Percentiles rank a stretch among this genome's conserved stretches.
phyloP scores from a whole-genome alignment of 2,113 vertebrate species.

The Phainopepla nitens region DNA sequence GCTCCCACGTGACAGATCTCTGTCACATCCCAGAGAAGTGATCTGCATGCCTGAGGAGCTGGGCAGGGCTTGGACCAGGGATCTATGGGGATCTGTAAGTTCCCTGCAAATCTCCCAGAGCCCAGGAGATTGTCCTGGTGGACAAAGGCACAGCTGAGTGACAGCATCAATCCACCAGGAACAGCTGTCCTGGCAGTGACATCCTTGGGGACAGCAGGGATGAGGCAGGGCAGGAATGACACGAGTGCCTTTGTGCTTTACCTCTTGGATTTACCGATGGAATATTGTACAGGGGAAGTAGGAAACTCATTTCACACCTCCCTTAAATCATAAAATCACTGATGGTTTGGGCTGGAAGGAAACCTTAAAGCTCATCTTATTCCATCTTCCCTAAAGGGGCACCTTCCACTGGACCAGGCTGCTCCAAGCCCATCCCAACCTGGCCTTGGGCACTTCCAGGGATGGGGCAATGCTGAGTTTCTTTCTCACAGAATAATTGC shows the following conservation, averaged over 20 bases:
- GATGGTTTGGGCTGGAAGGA: neutral
- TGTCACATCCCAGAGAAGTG: neutral
- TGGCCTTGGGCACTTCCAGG: neutral
- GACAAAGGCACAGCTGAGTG: neutral
- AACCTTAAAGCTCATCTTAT: neutral
- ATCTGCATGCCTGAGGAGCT: rapidly evolving
- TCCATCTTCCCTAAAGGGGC: neutral
- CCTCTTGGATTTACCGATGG: neutral
- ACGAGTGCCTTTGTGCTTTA: neutral
- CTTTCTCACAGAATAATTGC: neutral
- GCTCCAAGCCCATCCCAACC: neutral
- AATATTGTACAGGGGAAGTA: neutral
- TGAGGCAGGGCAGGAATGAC: neutral
- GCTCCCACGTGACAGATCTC: too few relatives aligned
- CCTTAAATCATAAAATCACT: neutral
- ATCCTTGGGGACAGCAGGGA: neutral
- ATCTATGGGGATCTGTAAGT: neutral
- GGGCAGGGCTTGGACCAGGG: neutral
- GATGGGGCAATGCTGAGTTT: neutral
- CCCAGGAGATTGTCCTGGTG: neutral
- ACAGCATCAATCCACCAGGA: neutral
- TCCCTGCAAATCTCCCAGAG: neutral
- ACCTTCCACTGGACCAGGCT: neutral
- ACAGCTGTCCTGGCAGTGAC: rapidly evolving
- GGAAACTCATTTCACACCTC: neutral